Percentiles rank a stretch among this genome's conserved stretches.
These are phyloP conservation scores for Acrossocheilus fasciatus DNA, from an alignment of 2,797 vertebrate genomes.

Conservation along the genomic window DNA sequence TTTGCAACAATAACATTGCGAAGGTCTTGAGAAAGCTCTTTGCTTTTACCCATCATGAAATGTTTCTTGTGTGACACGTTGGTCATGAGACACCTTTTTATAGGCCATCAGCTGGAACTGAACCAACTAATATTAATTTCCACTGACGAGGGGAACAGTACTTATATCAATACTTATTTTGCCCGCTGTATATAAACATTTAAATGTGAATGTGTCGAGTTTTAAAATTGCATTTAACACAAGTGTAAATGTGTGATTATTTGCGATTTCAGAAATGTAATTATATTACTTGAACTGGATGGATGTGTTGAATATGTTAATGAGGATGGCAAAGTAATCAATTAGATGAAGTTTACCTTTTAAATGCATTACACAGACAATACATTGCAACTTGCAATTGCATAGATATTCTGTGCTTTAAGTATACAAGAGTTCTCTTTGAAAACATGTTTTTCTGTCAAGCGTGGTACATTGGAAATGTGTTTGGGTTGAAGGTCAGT, in stretches of 20 bases:
- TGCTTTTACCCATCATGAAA: too few relatives aligned
- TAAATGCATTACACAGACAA: background rate
- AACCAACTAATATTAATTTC: too few relatives aligned
- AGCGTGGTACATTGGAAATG: background rate
- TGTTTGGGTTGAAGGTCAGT: slow-evolving; percentile 9
- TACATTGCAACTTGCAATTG: background rate
- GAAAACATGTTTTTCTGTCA: slow-evolving; percentile 25
- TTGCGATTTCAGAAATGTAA: too few relatives aligned
- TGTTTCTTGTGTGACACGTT: too few relatives aligned
- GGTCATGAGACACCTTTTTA: too few relatives aligned
- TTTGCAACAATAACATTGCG: too few relatives aligned
- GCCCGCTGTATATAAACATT: background rate
- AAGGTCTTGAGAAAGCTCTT: too few relatives aligned
- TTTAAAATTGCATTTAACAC: background rate
- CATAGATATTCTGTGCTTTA: background rate
- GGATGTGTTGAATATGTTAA: background rate
- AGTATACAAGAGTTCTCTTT: background rate
- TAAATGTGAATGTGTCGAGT: background rate
- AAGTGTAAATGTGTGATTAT: background rate
- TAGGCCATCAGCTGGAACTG: too few relatives aligned
- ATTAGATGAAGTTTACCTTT: background rate
- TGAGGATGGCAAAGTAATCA: background rate
- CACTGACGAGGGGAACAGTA: too few relatives aligned
- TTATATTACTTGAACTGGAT: background rate
- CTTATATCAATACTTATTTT: too few relatives aligned